Evolutionary conservation across 2,797 vertebrate species (phyloP).

Genomic region (Argya squamiceps): DNA sequence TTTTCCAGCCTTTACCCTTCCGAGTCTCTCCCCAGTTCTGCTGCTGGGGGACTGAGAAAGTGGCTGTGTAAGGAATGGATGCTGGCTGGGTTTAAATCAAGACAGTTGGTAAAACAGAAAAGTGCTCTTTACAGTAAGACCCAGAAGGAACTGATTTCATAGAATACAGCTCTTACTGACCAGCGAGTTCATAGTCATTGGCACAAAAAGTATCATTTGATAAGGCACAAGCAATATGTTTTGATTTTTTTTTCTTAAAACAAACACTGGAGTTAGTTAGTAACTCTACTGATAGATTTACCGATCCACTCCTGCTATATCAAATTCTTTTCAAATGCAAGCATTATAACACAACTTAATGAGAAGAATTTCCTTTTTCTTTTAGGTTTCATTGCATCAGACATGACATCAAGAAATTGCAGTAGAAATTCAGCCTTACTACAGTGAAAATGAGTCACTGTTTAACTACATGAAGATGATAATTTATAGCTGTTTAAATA

Average conservation of each 20-base stretch:
- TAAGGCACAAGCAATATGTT: neutral
- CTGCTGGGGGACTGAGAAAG: neutral
- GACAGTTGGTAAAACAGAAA: neutral
- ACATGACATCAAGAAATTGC: conserved; percentile 83
- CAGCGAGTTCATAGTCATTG: neutral
- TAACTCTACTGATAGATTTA: neutral
- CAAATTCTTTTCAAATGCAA: neutral
- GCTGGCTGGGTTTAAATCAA: neutral
- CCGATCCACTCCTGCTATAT: neutral
- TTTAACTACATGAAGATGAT: conserved; percentile 81
- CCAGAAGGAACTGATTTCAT: neutral
- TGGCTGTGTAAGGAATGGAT: rapidly evolving
- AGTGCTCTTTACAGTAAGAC: neutral
- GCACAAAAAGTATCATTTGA: neutral
- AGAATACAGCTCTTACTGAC: neutral
- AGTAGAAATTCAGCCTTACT: conserved; percentile 81
- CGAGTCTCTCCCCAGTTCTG: neutral
- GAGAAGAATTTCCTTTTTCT: neutral
- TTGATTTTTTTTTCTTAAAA: neutral
- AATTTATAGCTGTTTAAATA: conserved; percentile 67
- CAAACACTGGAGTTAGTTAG: neutral
- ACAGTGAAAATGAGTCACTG: conserved; percentile 80
- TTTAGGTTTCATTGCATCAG: conserved; percentile 81
- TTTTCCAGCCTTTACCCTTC: neutral
- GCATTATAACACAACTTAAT: neutral